These are phyloP conservation scores for Microplitis deprimator DNA, from an alignment of 2,888 invertebrate genomes.

Conservation along the genomic window DNA sequence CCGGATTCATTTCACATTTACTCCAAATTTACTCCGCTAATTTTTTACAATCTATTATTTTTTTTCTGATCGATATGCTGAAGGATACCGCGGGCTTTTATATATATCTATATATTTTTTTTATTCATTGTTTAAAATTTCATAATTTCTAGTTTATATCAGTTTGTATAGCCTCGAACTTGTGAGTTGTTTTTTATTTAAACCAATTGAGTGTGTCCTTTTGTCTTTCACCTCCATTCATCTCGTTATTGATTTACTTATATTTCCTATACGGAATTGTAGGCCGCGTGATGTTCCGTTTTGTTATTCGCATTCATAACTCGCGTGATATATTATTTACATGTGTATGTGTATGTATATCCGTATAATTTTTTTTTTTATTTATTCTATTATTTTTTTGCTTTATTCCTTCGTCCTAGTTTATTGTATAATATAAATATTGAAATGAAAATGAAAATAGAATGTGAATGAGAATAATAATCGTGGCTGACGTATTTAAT, in stretches of 20 bases:
- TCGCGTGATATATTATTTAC: constrained; percentile 22
- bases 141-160: background rate
- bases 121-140: background rate
- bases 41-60: background rate
- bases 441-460: background rate
- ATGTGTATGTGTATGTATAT: constrained; percentile 7
- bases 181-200: background rate
- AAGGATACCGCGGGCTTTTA: background rate
- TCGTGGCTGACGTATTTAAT: background rate
- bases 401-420: background rate
- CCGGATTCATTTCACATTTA: too few relatives aligned
- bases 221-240: constrained; percentile 15
- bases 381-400: background rate
- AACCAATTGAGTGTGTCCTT: background rate
- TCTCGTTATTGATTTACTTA: constrained; percentile 20
- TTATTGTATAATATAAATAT: background rate
- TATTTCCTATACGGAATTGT: constrained; percentile 22
- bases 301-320: constrained; percentile 13
- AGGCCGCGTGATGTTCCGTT: constrained; percentile 10
- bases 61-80: background rate
- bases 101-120: background rate
- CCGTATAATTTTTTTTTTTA: constrained; percentile 4
- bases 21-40: too few relatives aligned
- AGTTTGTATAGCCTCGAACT: background rate
- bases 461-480: constrained; percentile 3